Evolutionary conservation across 2,888 invertebrate genomes (phyloP), one percentile per base, ranked within the genome.

Genomic region (Mactromeris polynyma): DNA sequence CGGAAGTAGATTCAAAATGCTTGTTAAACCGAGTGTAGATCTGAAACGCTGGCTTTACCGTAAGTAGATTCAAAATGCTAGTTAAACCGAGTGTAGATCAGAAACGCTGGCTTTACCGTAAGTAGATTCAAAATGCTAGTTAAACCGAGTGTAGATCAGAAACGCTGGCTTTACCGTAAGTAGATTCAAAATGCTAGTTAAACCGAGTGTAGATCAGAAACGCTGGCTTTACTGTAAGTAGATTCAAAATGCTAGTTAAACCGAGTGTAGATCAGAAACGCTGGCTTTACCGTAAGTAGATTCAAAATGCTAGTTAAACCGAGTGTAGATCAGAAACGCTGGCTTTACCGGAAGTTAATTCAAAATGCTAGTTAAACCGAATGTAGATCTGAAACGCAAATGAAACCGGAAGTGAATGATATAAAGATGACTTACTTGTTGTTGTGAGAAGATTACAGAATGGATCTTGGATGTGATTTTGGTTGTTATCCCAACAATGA

Each of bases 391-490:
- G 69, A 69, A 33, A 33, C n/a, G 69, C 54, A 19, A 54, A 19
- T 31, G 6, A 64, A 31, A 64, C 64, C 69, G 69, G 17, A 73
- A 73, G 73, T 33, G 17, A 36, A 33, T 36, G 9, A 73, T 7
- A 58, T n/a, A 33, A 58, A 73, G 19, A 36, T 58, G 26, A 51
- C 89, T 81, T 89, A 85, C 86, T 89, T 38, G 89, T 91, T 31
- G 91, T 91, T 21, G 91, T 91, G 6, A 91, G 81, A 0, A 91
- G 84, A 31, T 81, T 87, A 69, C 91, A 91, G 89, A 91, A 91
- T 46, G 91, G 91, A 36, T 91, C 91, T 73, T 83, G 33, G 21
- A 91, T 38, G 33, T 89, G 83, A 78, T 83, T 86, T 3, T 17
- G 17, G 42, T 78, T 80, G 26, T 89, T 40, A 42, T 91, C 91